These are phyloP conservation scores for Drosophila aff. DNA, from an alignment of 1,140 invertebrate genomes.

Conservation along the genomic window DNA sequence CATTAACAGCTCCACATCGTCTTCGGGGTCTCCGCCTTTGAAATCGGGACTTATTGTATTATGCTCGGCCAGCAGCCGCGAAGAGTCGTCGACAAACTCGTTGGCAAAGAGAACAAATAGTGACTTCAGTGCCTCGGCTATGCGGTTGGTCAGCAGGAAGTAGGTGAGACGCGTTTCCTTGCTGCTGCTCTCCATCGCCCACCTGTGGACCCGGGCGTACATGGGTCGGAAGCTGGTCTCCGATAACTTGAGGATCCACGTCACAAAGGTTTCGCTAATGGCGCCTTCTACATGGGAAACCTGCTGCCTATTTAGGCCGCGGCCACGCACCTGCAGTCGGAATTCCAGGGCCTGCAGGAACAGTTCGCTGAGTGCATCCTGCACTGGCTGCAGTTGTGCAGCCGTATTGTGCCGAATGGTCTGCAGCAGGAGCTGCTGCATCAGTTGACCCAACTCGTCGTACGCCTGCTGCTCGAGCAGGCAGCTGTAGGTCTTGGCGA, in stretches of 20 bases:
- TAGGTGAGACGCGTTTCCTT: constrained; percentile 80
- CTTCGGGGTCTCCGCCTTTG: constrained; percentile 85
- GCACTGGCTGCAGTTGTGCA: constrained; percentile 88
- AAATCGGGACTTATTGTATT: constrained; percentile 85
- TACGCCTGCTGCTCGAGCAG: constrained; percentile 87
- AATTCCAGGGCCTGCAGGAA: constrained; percentile 92
- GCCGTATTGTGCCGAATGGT: constrained; percentile 88
- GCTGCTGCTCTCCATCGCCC: constrained; percentile 88
- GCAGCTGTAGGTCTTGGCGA: constrained; percentile 88
- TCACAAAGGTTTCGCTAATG: constrained; percentile 90
- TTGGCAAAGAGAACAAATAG: constrained; percentile 95
- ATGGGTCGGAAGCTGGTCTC: constrained; percentile 94
- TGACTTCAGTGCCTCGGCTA: constrained; percentile 93
- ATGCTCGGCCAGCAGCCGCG: constrained; percentile 88
- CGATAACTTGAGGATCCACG: constrained; percentile 94
- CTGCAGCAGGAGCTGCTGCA: constrained; percentile 89
- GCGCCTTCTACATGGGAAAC: constrained; percentile 87
- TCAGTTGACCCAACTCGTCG: constrained; percentile 88
- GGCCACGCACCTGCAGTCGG: constrained; percentile 85
- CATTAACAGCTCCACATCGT: constrained; percentile 87
- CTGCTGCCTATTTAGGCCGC: constrained; percentile 50
- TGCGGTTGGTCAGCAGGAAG: constrained; percentile 89
- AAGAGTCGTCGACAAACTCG: constrained; percentile 92
- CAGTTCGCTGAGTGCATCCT: constrained; percentile 89
- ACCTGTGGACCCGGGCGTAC: constrained; percentile 94